Evolutionary conservation across 2,797 vertebrate species (phyloP).

Genomic region (Falco rusticolus): DNA sequence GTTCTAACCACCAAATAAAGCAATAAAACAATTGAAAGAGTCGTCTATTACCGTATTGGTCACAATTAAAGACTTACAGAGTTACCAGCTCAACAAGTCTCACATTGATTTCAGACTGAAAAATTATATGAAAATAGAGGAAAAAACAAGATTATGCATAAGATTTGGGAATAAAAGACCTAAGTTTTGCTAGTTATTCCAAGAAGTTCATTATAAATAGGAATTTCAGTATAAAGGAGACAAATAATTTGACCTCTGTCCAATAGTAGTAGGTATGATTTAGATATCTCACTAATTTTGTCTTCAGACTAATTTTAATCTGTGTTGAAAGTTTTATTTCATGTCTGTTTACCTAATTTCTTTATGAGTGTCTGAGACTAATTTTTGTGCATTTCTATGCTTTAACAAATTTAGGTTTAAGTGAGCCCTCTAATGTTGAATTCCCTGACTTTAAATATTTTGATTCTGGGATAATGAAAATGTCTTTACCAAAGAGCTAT

Average conservation of each 20-base stretch:
- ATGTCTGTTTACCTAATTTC: not conserved
- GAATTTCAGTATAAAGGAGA: not conserved
- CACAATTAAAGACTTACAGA: not conserved
- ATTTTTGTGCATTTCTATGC: not conserved
- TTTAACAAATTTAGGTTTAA: not conserved
- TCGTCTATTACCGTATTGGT: not conserved
- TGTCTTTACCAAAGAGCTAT: not conserved
- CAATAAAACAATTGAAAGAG: not conserved
- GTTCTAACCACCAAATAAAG: constrained; percentile 10
- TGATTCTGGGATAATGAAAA: not conserved
- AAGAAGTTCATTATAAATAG: not conserved
- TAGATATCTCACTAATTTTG: not conserved
- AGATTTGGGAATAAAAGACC: not conserved
- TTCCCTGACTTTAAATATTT: constrained; percentile 6
- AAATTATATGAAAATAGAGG: not conserved
- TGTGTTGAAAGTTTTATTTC: not conserved
- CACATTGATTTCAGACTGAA: not conserved
- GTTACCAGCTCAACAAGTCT: not conserved
- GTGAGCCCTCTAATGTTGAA: not conserved
- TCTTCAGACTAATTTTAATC: not conserved
- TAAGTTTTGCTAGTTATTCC: not conserved
- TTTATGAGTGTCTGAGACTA: not conserved
- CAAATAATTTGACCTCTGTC: not conserved
- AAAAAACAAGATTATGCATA: not conserved
- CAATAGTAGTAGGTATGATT: not conserved